Conservation (phyloP, 2,888 invertebrate species). For the Diaperis boleti region DNA sequence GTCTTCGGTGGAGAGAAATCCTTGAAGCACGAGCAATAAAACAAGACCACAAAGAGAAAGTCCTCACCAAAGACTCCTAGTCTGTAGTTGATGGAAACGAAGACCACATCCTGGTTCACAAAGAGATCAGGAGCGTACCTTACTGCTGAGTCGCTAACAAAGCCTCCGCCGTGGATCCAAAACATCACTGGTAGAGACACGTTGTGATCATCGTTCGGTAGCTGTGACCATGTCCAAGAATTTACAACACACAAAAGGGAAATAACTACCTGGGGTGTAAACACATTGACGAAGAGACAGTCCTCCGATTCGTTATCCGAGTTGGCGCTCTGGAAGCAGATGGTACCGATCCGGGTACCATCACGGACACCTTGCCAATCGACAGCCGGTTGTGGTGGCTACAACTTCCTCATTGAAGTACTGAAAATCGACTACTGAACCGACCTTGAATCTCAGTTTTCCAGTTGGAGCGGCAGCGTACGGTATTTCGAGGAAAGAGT, state of each 20-base stretch:
- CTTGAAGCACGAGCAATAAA: constrained; percentile 20
- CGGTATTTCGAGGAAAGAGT: constrained; percentile 22
- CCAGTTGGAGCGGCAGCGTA: constrained; percentile 18
- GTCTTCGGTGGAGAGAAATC: constrained; percentile 48
- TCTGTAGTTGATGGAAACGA: constrained; percentile 50
- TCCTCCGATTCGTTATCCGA: constrained; percentile 3
- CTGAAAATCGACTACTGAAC: neutral
- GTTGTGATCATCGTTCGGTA: constrained; percentile 6
- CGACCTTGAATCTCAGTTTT: constrained; percentile 12
- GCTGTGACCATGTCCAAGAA: too few relatives aligned
- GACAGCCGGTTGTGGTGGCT: constrained; percentile 34
- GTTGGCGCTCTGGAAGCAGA: neutral
- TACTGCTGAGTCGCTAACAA: neutral
- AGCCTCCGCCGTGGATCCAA: constrained; percentile 14
- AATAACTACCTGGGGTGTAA: too few relatives aligned
- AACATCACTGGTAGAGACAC: constrained; percentile 7
- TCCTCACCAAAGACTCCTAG: constrained; percentile 46
- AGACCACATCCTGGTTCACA: constrained; percentile 46
- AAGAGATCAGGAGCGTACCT: constrained; percentile 43
- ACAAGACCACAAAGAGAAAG: neutral
- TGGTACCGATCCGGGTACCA: neutral
- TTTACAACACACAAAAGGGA: too few relatives aligned
- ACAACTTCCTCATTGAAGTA: constrained; percentile 1
- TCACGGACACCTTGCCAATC: constrained; percentile 12
- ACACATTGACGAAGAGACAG: constrained; percentile 8